Evolutionary conservation across 2,888 invertebrate species (phyloP), one percentile per base, ranked within the genome.

Genomic region (Tholera decimalis): DNA sequence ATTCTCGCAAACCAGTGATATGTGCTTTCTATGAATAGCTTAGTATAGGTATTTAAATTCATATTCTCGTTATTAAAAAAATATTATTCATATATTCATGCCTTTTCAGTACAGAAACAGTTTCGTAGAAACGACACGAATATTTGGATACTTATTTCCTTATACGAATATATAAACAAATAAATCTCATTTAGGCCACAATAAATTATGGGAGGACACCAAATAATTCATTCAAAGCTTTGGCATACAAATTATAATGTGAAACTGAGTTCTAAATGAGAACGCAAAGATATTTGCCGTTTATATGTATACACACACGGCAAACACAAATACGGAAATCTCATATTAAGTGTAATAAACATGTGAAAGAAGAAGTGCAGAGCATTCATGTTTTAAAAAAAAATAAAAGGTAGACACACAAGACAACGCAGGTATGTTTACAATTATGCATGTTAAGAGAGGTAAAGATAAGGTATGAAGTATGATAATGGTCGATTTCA

Each of bases 131-230:
- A 64, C 59, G 44, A 66, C 43, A 62, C 30, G 13, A 73, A 55
- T 70, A 57, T 76, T 69, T 60, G 47, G 46, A 50, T 64, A 55
- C 60, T 72, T 66, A 70, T 80, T 81, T 81, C 73, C 70, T 74
- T 67, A 54, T 28, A 63, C 62, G 59, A 61, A 71, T 64, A 73
- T 22, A 64, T 72, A 67, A 63, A 71, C 57, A 74, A 65, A 80
- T 79, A 77, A 81, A 84, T 83, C 63, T 66, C 28, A 76, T 77
- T 73, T 65, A 60, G 56, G 68, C 67, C 59, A 74, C 66, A 73
- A 77, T 77, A 77, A 73, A 78, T 81, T 80, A 70, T 58, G 56
- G 43, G 74, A 65, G 46, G 70, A 75, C 77, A 67, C 51, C 41
- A 56, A 59, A 73, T 76, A 73, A 73, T 71, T 76, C 60, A 70